Conservation (phyloP, 2,797 vertebrate species). For the Hyperoplus lanceolatus region DNA sequence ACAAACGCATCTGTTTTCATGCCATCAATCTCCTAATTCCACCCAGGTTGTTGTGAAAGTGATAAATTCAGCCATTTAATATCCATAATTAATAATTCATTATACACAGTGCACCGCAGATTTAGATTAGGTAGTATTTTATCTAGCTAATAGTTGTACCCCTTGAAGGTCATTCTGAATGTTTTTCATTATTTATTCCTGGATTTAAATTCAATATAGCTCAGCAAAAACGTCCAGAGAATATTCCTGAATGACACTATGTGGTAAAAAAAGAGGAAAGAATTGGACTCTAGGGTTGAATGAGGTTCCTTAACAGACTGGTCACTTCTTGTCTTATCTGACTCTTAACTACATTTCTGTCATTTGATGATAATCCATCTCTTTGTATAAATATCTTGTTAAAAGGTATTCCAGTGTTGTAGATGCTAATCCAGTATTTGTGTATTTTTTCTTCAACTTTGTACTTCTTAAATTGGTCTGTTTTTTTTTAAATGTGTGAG, state of each 20-base stretch:
- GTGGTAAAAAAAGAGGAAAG: background rate
- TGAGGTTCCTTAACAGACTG: background rate
- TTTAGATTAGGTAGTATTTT: constrained; percentile 75
- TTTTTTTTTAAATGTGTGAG: background rate
- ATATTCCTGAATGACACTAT: constrained; percentile 6
- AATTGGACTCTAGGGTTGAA: constrained; percentile 1
- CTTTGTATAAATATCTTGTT: constrained; percentile 7
- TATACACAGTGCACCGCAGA: constrained; percentile 51
- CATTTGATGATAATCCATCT: constrained; percentile 17
- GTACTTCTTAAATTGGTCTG: background rate
- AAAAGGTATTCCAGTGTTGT: background rate
- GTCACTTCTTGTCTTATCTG: background rate
- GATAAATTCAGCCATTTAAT: constrained; percentile 80
- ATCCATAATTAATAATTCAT: constrained; percentile 83
- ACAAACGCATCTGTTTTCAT: constrained; percentile 52
- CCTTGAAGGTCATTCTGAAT: constrained; percentile 70
- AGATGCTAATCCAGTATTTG: background rate
- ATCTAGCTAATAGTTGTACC: constrained; percentile 65
- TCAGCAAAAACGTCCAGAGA: constrained; percentile 17
- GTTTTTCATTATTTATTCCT: constrained; percentile 59
- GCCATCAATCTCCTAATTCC: constrained; percentile 74
- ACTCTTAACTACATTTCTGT: constrained; percentile 3
- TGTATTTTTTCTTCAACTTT: background rate
- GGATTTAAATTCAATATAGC: constrained; percentile 35
- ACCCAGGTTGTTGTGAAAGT: constrained; percentile 80